A percentile compares a stretch with the other conserved stretches of the same genome.
phyloP scores from a whole-genome alignment of 1,140 invertebrate species.

The Heliothis subflexa region DNA sequence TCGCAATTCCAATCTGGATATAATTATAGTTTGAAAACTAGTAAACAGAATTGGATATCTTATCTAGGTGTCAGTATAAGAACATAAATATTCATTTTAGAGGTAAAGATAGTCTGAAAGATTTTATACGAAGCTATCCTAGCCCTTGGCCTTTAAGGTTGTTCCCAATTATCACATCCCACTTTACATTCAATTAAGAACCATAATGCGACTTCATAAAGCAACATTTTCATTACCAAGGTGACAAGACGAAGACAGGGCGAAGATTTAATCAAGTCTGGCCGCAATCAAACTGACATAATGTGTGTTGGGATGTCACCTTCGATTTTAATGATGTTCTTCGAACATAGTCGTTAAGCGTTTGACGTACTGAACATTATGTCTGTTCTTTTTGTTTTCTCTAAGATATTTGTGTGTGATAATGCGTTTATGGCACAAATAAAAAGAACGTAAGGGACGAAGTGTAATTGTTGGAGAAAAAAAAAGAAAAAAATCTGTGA shows the following conservation, averaged over 20 bases:
- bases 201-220: neutral
- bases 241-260: slow-evolving; percentile 33
- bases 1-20: too few species aligned
- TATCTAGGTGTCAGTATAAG: too few species aligned
- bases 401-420: neutral
- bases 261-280: slow-evolving; percentile 54
- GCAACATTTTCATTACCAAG: slow-evolving; percentile 1
- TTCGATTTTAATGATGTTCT: slow-evolving; percentile 39
- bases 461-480: neutral
- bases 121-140: too few species aligned
- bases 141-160: neutral
- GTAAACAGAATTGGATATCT: too few species aligned
- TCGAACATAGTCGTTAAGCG: slow-evolving; percentile 38
- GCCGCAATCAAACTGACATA: slow-evolving; percentile 52
- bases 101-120: too few species aligned
- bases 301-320: slow-evolving; percentile 49
- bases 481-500: too few species aligned
- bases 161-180: slow-evolving; percentile 15
- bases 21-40: too few species aligned
- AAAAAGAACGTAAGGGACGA: neutral
- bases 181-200: slow-evolving; percentile 3
- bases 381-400: neutral
- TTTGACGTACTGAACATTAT: neutral
- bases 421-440: too few species aligned
- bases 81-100: too few species aligned